Evolutionary conservation across 2,888 invertebrate genomes (phyloP).

Genomic region (Hyles lineata): DNA sequence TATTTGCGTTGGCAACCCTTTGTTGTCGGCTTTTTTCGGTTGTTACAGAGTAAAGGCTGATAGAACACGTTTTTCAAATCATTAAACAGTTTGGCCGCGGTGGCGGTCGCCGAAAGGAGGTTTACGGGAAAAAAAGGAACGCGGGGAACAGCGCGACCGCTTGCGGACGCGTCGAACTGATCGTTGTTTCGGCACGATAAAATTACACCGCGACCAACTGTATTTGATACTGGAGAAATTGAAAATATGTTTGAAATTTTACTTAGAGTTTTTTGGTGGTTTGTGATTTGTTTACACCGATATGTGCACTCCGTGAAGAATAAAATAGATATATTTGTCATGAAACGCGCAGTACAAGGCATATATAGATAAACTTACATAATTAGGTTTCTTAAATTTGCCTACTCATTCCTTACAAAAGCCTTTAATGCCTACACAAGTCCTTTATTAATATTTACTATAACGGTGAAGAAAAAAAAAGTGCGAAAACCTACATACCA

Average conservation of each 20-base stretch:
- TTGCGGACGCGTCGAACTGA: slow-evolving; percentile 62
- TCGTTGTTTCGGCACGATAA: slow-evolving; percentile 72
- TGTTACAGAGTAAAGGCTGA: slow-evolving; percentile 83
- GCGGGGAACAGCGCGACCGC: slow-evolving; percentile 65
- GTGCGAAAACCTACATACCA: not conserved
- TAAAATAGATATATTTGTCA: too few species aligned
- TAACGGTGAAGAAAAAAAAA: not conserved
- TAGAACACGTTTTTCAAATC: slow-evolving; percentile 86
- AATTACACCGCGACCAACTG: slow-evolving; percentile 47
- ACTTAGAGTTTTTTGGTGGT: too few species aligned
- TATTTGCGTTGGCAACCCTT: slow-evolving; percentile 82
- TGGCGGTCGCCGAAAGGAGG: slow-evolving; percentile 73
- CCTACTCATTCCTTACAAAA: too few species aligned
- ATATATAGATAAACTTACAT: too few species aligned
- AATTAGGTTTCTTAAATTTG: too few species aligned
- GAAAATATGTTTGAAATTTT: too few species aligned
- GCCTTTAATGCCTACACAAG: too few species aligned
- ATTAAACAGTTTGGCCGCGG: slow-evolving; percentile 83
- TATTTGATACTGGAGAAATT: slow-evolving; percentile 56
- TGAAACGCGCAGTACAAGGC: too few species aligned
- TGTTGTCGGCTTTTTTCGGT: slow-evolving; percentile 83
- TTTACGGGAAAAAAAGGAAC: slow-evolving; percentile 60
- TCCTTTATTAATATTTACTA: too few species aligned
- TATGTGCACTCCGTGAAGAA: too few species aligned
- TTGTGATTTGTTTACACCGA: too few species aligned